Evolutionary conservation across 1,140 invertebrate genomes (phyloP).

Genomic region (Magallana angulata): DNA sequence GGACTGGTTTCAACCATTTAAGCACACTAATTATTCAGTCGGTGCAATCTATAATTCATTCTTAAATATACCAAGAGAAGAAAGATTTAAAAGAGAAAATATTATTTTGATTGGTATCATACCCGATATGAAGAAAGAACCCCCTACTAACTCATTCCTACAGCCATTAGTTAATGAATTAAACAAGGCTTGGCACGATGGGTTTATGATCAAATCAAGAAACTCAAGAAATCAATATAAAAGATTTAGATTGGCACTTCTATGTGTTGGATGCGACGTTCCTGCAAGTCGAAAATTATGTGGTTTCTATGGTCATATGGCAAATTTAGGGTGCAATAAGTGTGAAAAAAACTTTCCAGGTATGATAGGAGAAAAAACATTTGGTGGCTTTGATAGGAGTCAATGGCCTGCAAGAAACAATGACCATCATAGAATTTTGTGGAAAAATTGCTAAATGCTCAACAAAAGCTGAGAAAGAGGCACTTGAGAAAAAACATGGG

Average conservation of each 20-base stretch:
- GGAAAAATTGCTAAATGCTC: not conserved
- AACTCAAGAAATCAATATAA: not conserved
- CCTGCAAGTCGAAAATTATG: conserved; percentile 57
- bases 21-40: not conserved
- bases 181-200: conserved; percentile 41
- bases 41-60: not conserved
- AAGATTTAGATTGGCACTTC: conserved; percentile 49
- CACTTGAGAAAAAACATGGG: conserved; percentile 45
- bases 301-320: conserved; percentile 54
- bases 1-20: conserved; percentile 29
- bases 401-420: conserved; percentile 8
- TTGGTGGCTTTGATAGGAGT: conserved; percentile 35
- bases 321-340: conserved; percentile 55
- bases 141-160: conserved; percentile 50
- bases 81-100: conserved; percentile 48
- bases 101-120: conserved; percentile 47
- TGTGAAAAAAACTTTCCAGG: conserved; percentile 50
- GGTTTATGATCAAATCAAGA: conserved; percentile 1
- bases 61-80: conserved; percentile 33
- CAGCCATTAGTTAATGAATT: conserved; percentile 53
- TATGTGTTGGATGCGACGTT: conserved; percentile 58
- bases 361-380: conserved; percentile 44
- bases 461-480: not conserved
- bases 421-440: conserved; percentile 5
- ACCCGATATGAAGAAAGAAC: conserved; percentile 57